These are phyloP conservation scores for Hippasteria phrygiana DNA, from an alignment of 53 echinoderm and acorn worm genomes.

Conservation along the genomic window DNA sequence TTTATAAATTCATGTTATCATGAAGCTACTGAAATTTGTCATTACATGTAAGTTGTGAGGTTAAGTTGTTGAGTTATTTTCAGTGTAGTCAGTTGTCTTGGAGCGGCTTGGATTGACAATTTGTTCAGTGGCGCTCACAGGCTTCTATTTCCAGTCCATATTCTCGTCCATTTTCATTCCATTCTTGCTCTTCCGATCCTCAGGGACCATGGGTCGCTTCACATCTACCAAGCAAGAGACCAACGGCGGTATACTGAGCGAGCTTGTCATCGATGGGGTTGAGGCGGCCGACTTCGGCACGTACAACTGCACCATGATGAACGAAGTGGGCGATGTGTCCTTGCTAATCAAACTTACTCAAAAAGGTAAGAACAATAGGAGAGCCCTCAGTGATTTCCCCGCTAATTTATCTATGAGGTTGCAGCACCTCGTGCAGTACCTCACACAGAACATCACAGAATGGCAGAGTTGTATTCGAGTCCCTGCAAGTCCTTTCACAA, in stretches of 20 bases:
- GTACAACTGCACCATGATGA: conserved; percentile 91
- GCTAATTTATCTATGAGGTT: too few relatives aligned
- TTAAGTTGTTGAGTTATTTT: too few relatives aligned
- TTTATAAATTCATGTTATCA: too few relatives aligned
- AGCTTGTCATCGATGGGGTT: conserved; percentile 73
- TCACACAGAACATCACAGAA: not conserved
- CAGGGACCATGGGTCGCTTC: conserved; percentile 80
- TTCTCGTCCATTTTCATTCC: not conserved
- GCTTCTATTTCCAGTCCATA: too few relatives aligned
- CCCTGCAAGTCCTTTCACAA: too few relatives aligned
- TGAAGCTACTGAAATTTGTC: too few relatives aligned
- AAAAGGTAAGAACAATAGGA: conserved; percentile 68
- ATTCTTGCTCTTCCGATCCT: not conserved
- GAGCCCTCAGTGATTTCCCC: not conserved
- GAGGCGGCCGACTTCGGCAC: conserved; percentile 67
- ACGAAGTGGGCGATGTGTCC: conserved; percentile 69
- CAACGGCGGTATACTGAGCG: conserved; percentile 72
- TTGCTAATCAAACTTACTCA: conserved; percentile 72
- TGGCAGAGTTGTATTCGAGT: too few relatives aligned
- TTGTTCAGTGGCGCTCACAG: too few relatives aligned
- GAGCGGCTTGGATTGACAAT: too few relatives aligned
- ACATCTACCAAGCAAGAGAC: conserved; percentile 57
- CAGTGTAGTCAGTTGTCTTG: too few relatives aligned
- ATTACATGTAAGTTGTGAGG: too few relatives aligned
- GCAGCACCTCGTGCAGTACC: not conserved